A percentile compares a stretch with the other conserved stretches of the same genome.
phyloP scores from a whole-genome alignment of 1,140 invertebrate species.

The Nasonia giraulti region DNA sequence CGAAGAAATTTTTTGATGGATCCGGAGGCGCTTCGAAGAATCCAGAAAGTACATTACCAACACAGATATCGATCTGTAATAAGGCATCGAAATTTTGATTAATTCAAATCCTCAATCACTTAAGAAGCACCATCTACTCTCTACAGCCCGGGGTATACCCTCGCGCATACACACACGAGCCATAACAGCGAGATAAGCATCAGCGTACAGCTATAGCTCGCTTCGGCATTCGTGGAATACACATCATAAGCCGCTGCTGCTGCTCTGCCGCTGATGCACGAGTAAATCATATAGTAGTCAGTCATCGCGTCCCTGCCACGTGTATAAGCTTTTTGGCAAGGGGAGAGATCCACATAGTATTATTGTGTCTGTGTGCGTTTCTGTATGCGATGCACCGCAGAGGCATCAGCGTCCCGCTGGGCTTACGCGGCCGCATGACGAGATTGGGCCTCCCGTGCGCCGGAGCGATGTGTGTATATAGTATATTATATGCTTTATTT shows the following conservation, averaged over 20 bases:
- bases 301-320: constrained; percentile 9
- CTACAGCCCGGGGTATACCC: neutral
- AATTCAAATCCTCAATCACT: constrained; percentile 4
- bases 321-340: constrained; percentile 37
- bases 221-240: constrained; percentile 10
- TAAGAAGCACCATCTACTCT: neutral
- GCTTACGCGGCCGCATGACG: neutral
- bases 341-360: constrained; percentile 22
- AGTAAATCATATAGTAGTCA: constrained; percentile 10
- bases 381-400: neutral
- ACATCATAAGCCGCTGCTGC: neutral
- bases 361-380: neutral
- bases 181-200: constrained; percentile 22
- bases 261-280: neutral
- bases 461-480: neutral
- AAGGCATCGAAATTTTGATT: neutral
- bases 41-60: too few relatives aligned
- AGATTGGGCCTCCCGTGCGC: constrained; percentile 21
- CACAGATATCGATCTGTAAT: neutral
- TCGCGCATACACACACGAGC: neutral
- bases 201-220: neutral
- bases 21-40: neutral
- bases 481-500: neutral
- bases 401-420: constrained; percentile 40
- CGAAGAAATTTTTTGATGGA: too few relatives aligned